These are phyloP conservation scores for Trachelus iudaicus DNA, from an alignment of 2,888 invertebrate species.

Conservation along the genomic window DNA sequence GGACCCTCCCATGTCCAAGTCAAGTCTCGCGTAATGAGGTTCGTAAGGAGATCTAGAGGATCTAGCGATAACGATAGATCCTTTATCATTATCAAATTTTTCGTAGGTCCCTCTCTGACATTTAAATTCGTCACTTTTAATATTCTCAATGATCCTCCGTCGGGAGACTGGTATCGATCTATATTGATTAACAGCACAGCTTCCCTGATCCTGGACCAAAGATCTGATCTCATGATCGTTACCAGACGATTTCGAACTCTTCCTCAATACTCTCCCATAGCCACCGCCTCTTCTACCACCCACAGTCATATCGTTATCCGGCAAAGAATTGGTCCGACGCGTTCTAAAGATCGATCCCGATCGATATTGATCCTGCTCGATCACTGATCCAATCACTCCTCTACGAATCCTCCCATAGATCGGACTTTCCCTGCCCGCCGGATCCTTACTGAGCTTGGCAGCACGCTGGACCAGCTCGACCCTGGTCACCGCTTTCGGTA, in stretches of 20 bases:
- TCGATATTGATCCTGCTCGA: conserved; percentile 7
- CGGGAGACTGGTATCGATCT: conserved; percentile 49
- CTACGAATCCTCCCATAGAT: conserved; percentile 58
- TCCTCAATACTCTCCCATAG: conserved; percentile 39
- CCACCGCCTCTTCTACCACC: conserved; percentile 29
- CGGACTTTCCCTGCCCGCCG: conserved; percentile 49
- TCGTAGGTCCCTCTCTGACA: background rate
- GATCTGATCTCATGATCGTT: background rate
- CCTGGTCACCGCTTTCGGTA: conserved; percentile 43
- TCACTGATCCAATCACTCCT: conserved; percentile 35
- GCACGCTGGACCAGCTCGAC: conserved; percentile 16
- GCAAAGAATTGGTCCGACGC: conserved; percentile 31
- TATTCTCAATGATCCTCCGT: conserved; percentile 53
- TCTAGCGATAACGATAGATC: background rate
- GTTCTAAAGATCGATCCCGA: conserved; percentile 17
- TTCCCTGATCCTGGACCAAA: background rate
- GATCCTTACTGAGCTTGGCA: conserved; percentile 14
- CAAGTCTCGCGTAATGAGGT: background rate
- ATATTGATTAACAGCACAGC: background rate
- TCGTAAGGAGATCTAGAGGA: background rate
- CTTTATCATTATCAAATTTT: background rate
- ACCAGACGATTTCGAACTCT: conserved; percentile 22
- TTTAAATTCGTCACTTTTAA: conserved; percentile 14
- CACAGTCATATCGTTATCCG: conserved; percentile 30
- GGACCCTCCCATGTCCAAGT: background rate